Evolutionary conservation across 2,113 vertebrate species (phyloP).

Genomic region (Tor tambroides): DNA sequence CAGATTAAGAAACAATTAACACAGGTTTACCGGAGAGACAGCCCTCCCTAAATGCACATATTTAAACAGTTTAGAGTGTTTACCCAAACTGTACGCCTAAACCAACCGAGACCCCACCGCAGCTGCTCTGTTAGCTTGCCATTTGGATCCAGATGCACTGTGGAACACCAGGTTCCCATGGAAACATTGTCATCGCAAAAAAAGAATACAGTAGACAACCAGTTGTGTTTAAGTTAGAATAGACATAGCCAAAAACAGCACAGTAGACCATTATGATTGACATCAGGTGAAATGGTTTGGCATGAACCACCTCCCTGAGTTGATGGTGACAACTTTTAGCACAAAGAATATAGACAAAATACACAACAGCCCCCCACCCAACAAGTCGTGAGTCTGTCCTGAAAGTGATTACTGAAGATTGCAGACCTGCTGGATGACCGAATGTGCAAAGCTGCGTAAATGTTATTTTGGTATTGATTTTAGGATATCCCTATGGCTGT

Average conservation of each 20-base stretch:
- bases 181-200: constrained; percentile 60
- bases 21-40: not conserved
- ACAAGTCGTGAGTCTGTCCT: not conserved
- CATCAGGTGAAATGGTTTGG: constrained; percentile 5
- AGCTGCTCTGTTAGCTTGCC: constrained; percentile 54
- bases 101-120: constrained; percentile 28
- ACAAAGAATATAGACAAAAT: constrained; percentile 18
- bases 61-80: constrained; percentile 16
- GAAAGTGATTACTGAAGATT: not conserved
- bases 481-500: not conserved
- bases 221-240: not conserved
- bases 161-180: constrained; percentile 69
- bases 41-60: not conserved
- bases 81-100: not conserved
- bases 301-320: constrained; percentile 36
- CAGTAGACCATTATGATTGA: not conserved
- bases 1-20: not conserved
- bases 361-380: constrained; percentile 23
- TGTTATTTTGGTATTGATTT: not conserved
- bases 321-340: constrained; percentile 16
- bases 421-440: not conserved
- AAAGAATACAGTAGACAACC: constrained; percentile 39
- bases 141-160: constrained; percentile 59
- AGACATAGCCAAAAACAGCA: not conserved
- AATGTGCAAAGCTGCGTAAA: not conserved